Evolutionary conservation across 2,797 vertebrate genomes (phyloP), one percentile per base, ranked within the genome.

Genomic region (Thalassophryne amazonica): DNA sequence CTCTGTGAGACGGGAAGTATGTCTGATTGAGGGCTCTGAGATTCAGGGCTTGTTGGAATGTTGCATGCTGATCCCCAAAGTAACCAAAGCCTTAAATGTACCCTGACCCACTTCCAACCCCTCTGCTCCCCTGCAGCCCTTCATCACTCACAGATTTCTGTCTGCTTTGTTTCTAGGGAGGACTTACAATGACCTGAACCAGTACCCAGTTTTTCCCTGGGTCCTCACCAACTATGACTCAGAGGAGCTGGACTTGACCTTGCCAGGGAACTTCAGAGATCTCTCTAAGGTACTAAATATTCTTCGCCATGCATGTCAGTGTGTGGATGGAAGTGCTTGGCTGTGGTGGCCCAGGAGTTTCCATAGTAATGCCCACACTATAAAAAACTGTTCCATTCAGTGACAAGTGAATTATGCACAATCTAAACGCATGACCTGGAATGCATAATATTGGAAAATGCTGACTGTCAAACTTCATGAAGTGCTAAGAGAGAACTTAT

Each of bases 181-280:
- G 81, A 98, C 96, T 0, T 98, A 98, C 76, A 98, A 99, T 76
- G 96, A 99, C 83, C 89, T 99, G 76, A 97, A 94, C 83, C 97
- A 98, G 73, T 99, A 99, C 73, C 95, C 96, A 0, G 92, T 99
- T 37, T 99, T 98, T 87, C 97, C 97, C 0, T 98, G 97, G 97
- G 96, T 99, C 46, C 91, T 99, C 84, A 96, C 95, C 76, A 98
- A 98, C 87, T 99, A 97, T 45, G 97, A 98, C 73, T 96, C 94
- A 1, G 96, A 96, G 73, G 94, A 97, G 51, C 78, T 98, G 88
- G 96, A 99, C 80, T 86, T 99, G 74, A 99, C 96, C 69, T 85
- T 99, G 76, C 96, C 96, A 19, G 93, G 93, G 63, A 99, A 99
- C 92, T 99, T 98, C 90, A 93, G 97, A 86, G 97, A 99, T 85